Percentiles rank a stretch among this genome's conserved stretches.
These are phyloP conservation scores for Macrosteles quadrilineatus DNA, from an alignment of 1,140 invertebrate species.

Conservation along the genomic window DNA sequence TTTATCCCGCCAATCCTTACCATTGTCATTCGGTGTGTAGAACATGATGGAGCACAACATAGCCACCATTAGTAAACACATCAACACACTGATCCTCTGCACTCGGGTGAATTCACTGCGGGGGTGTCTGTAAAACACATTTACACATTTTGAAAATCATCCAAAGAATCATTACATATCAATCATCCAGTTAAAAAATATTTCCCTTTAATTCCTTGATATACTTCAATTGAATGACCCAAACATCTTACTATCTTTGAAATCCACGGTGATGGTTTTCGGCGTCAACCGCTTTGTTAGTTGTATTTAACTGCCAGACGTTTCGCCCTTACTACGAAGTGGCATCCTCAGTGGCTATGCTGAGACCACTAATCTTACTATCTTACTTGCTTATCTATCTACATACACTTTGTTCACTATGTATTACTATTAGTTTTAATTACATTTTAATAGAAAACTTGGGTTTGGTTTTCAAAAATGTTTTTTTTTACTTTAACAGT, in stretches of 20 bases:
- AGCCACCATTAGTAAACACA: not conserved
- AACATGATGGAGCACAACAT: conserved; percentile 5
- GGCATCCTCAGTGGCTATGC: too few species aligned
- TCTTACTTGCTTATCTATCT: too few species aligned
- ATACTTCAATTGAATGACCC: not conserved
- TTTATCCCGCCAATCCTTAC: not conserved
- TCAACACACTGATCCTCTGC: not conserved
- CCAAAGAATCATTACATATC: not conserved
- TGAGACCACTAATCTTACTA: too few species aligned
- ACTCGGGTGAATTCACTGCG: not conserved
- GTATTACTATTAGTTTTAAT: too few species aligned
- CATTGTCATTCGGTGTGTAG: not conserved
- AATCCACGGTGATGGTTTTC: too few species aligned
- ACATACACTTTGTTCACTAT: too few species aligned
- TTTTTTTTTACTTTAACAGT: too few species aligned
- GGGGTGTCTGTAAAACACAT: not conserved
- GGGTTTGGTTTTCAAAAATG: too few species aligned
- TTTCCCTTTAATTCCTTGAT: not conserved
- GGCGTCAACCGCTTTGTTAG: too few species aligned
- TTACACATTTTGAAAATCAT: not conserved
- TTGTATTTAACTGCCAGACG: too few species aligned
- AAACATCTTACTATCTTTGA: not conserved
- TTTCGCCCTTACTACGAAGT: too few species aligned
- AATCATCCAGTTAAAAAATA: not conserved
- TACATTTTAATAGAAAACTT: too few species aligned